phyloP scores from a whole-genome alignment of 2,888 invertebrate species.

The Oligia strigilis region DNA sequence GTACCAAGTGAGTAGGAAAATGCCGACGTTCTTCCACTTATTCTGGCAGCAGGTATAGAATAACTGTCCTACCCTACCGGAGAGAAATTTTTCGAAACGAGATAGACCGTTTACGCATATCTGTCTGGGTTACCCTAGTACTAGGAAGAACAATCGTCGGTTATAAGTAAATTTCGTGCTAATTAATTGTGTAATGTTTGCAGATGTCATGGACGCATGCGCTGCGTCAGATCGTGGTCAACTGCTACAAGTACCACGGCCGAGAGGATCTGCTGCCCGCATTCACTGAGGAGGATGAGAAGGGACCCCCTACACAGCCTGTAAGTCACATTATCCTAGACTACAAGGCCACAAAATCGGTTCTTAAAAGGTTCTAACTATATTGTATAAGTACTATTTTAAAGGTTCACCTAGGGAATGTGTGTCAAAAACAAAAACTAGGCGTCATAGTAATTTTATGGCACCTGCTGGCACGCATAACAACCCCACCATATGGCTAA shows the following conservation, averaged over 20 bases:
- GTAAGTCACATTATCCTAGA: constrained; percentile 72
- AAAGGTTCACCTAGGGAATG: neutral
- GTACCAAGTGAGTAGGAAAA: neutral
- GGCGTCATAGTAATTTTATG: neutral
- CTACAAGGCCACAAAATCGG: neutral
- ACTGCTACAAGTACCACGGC: constrained; percentile 99
- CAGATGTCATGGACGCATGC: constrained; percentile 99
- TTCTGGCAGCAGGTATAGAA: neutral
- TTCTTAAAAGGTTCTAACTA: neutral
- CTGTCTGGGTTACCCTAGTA: neutral
- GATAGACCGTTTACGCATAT: neutral
- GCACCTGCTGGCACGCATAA: neutral
- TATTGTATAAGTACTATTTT: neutral
- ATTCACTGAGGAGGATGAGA: constrained; percentile 97
- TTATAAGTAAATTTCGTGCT: neutral
- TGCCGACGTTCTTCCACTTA: neutral
- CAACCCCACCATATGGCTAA: neutral
- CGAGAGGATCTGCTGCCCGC: constrained; percentile 98
- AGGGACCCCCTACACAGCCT: constrained; percentile 89
- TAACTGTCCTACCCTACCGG: neutral
- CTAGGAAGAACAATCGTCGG: neutral
- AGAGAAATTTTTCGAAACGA: neutral
- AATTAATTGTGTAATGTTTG: constrained; percentile 2
- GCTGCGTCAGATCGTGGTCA: constrained; percentile 98
- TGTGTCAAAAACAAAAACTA: neutral